Evolutionary conservation across 2,113 vertebrate species (phyloP), one percentile per base, ranked within the genome.

Genomic region (Stigmatopora argus): DNA sequence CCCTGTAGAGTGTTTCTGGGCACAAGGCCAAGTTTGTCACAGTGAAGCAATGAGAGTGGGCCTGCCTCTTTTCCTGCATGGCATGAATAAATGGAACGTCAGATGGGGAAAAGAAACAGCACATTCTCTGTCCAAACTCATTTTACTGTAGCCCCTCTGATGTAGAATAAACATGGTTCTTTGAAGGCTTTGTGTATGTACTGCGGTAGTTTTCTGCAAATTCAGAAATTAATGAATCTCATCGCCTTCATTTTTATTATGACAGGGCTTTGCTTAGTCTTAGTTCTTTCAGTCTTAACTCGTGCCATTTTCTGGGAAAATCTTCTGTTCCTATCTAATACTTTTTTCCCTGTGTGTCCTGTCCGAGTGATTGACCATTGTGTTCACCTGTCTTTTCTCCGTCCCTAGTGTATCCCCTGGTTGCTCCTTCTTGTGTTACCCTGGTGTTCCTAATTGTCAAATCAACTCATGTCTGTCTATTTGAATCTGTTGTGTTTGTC

Each of bases 51-150:
- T 71, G 23, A 34, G 17, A 58, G 34, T 9, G 31, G 21, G 38
- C 57, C 2, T 14, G 21, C 59, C 73, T 67, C 49, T 66, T 65
- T 70, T 62, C 62, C 59, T 71, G 64, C 34, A n/a, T 48, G 66
- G 68, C 66, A 19, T 63, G 68, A 60, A 76, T 86, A 74, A 89
- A 85, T 85, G 75, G 75, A 49, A 65, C 63, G 76, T 86, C 78
- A 75, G 78, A 84, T 66, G 26, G 65, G 60, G 19, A 52, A 64
- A 71, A 77, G 74, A 84, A 83, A 60, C 73, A 58, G 64, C 64
- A 70, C 75, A 71, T 74, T 83, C 69, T 78, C 70, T 70, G 38
- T 48, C 51, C 52, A 18, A 56, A 51, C 80, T 78, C 64, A 71
- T 82, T 82, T 71, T 61, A 52, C 65, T 15, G 35, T 19, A 17